Conservation (phyloP, 1,140 invertebrate species). For the Amphibalanus amphitrite region DNA sequence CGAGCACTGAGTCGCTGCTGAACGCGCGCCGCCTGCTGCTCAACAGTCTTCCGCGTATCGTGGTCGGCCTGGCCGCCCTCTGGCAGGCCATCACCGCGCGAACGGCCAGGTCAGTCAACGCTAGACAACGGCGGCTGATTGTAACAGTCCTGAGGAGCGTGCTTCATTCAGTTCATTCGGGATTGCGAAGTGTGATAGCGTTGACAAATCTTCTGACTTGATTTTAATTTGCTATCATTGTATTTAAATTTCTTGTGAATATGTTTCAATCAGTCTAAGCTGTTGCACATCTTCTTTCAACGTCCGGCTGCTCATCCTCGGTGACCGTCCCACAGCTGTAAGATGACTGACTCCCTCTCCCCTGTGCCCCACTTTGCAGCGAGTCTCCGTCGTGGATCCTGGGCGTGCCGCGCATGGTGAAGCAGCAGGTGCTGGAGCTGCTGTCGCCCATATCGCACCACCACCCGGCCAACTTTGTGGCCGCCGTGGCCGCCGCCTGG, state of each 20-base stretch:
- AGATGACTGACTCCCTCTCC: constrained; percentile 52
- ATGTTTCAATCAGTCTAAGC: too few relatives aligned
- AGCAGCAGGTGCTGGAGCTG: constrained; percentile 63
- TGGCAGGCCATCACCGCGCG: constrained; percentile 48
- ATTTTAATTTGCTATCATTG: too few relatives aligned
- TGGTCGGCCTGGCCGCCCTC: constrained; percentile 56
- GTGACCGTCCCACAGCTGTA: constrained; percentile 39
- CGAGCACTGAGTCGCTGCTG: constrained; percentile 23
- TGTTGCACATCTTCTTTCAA: too few relatives aligned
- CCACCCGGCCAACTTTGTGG: constrained; percentile 63
- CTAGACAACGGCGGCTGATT: too few relatives aligned
- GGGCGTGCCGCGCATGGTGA: constrained; percentile 42
- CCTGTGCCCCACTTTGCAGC: constrained; percentile 66
- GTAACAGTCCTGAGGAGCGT: too few relatives aligned
- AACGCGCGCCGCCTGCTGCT: constrained; percentile 52
- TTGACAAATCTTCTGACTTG: too few relatives aligned
- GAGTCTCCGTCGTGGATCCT: constrained; percentile 55
- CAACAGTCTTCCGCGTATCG: constrained; percentile 60
- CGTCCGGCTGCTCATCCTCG: too few relatives aligned
- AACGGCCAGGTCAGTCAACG: constrained; percentile 10
- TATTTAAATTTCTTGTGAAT: too few relatives aligned
- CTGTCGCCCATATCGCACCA: constrained; percentile 71
- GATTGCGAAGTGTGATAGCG: too few relatives aligned
- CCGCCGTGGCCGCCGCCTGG: constrained; percentile 76
- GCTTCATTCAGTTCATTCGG: too few relatives aligned